Evolutionary conservation across 2,113 vertebrate genomes (phyloP).

Genomic region (Phrynosoma platyrhinos): DNA sequence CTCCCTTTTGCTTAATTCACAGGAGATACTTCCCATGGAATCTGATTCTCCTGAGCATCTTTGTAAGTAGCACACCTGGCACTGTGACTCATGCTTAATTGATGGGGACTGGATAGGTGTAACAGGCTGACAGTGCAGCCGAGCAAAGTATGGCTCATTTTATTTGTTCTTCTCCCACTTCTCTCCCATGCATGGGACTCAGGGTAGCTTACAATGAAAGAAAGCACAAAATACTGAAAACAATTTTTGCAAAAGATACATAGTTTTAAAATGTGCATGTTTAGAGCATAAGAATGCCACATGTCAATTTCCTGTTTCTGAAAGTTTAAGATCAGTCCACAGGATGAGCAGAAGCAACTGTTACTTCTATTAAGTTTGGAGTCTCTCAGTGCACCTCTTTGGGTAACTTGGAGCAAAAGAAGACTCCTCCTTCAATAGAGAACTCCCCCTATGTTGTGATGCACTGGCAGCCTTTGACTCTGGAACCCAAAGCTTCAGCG

Average conservation of each 20-base stretch:
- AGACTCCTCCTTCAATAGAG: too few relatives aligned
- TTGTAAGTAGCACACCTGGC: constrained; percentile 83
- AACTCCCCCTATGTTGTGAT: too few relatives aligned
- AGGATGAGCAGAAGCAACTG: background rate
- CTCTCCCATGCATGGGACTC: too few relatives aligned
- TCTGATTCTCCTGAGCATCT: constrained; percentile 89
- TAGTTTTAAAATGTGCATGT: too few relatives aligned
- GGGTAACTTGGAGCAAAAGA: background rate
- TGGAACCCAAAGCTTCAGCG: too few relatives aligned
- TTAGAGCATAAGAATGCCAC: background rate
- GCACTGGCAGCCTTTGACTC: too few relatives aligned
- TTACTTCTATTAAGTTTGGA: background rate
- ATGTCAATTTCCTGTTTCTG: background rate
- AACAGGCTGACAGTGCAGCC: background rate
- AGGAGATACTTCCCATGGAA: constrained; percentile 96
- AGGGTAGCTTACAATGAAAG: too few relatives aligned
- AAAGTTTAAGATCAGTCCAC: background rate
- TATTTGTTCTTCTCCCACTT: too few relatives aligned
- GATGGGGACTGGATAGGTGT: background rate
- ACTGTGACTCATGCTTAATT: background rate
- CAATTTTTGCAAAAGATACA: too few relatives aligned
- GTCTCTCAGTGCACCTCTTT: background rate
- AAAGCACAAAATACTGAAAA: too few relatives aligned
- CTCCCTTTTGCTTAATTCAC: constrained; percentile 50
- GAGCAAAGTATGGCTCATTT: background rate